phyloP scores from a whole-genome alignment of 2,888 invertebrate genomes.

The Heteromyza rotundicornis region DNA sequence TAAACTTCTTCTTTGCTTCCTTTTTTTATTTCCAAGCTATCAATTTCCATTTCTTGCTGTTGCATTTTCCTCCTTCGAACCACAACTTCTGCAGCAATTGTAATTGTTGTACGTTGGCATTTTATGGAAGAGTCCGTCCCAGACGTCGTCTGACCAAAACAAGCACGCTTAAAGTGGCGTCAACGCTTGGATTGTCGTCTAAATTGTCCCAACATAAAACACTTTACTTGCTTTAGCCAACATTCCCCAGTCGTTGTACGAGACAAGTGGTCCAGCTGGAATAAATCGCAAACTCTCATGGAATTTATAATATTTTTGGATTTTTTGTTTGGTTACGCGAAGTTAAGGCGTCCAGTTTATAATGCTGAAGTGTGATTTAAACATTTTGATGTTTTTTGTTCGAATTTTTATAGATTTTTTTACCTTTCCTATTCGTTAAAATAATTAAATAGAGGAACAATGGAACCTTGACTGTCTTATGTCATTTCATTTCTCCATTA shows the following conservation, averaged over 20 bases:
- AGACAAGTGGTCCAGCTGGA: constrained; percentile 25
- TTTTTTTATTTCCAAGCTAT: background rate
- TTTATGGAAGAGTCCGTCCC: background rate
- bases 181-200: background rate
- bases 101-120: background rate
- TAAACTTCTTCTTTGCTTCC: constrained; percentile 5
- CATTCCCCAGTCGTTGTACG: background rate
- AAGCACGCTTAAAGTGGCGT: constrained; percentile 11
- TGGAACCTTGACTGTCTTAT: constrained; percentile 11
- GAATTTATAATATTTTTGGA: too few relatives aligned
- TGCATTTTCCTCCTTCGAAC: background rate
- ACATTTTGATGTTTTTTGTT: too few relatives aligned
- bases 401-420: too few relatives aligned
- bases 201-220: constrained; percentile 15
- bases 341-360: too few relatives aligned
- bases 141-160: background rate
- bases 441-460: constrained; percentile 2
- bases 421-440: too few relatives aligned
- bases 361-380: too few relatives aligned
- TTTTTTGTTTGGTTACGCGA: too few relatives aligned
- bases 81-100: background rate
- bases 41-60: background rate
- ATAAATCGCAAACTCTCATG: background rate
- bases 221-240: background rate
- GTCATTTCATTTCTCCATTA: constrained; percentile 9